phyloP scores from a whole-genome alignment of 2,888 invertebrate species.

The Euzophera pinguis region DNA sequence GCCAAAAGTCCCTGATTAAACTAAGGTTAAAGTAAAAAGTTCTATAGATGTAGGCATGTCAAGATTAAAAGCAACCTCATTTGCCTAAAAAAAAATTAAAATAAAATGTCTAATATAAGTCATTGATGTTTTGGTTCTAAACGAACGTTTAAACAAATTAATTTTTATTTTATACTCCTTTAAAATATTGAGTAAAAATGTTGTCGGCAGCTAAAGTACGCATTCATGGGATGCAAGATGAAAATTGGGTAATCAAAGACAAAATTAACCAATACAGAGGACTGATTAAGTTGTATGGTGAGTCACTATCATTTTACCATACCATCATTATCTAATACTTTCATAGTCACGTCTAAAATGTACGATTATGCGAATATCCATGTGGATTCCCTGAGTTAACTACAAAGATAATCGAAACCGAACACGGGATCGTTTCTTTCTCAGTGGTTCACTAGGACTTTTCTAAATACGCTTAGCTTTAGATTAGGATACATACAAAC shows the following conservation, averaged over 20 bases:
- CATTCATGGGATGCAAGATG: conserved; percentile 82
- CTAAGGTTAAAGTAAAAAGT: no score
- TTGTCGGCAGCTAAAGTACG: conserved; percentile 79
- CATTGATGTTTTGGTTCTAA: neutral
- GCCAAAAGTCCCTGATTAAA: no score
- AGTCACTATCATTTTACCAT: no score
- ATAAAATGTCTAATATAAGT: neutral
- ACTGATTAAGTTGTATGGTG: conserved; percentile 82
- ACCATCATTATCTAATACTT: no score
- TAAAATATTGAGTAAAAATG: conserved; percentile 42
- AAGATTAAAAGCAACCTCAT: neutral
- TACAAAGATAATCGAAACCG: no score
- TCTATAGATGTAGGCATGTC: neutral
- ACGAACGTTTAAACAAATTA: neutral
- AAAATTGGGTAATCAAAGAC: conserved; percentile 83
- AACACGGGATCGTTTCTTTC: no score
- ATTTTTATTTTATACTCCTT: neutral
- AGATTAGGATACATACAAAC: no score
- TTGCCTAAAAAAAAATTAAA: neutral
- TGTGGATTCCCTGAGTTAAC: no score
- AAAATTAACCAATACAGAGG: conserved; percentile 84
- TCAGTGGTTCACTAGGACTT: no score
- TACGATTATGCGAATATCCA: no score
- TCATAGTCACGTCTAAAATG: no score
- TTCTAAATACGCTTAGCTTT: no score